Conservation (phyloP, 1,140 invertebrate species). For the Ooceraea biroi region DNA sequence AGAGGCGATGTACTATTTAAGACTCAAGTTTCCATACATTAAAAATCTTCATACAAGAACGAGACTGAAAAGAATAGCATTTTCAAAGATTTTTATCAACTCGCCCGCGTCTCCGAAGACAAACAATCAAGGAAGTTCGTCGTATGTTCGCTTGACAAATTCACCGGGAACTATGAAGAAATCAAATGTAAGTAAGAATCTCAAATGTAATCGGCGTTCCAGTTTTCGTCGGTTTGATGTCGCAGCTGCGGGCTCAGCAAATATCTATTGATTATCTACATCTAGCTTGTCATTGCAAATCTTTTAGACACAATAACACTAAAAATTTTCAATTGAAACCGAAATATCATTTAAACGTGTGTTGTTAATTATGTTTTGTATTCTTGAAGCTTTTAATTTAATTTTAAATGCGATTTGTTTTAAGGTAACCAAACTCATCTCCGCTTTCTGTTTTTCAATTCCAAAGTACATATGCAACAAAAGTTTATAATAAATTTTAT, state of each 20-base stretch:
- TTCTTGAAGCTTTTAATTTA: too few relatives aligned
- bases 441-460: too few relatives aligned
- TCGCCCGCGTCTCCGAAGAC: conserved; percentile 40
- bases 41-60: too few relatives aligned
- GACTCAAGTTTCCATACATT: too few relatives aligned
- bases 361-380: too few relatives aligned
- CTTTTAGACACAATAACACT: conserved; percentile 2
- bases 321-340: conserved; percentile 9
- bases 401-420: too few relatives aligned
- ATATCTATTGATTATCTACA: conserved; percentile 54
- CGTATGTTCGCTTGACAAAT: conserved; percentile 54
- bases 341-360: not conserved
- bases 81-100: conserved; percentile 18
- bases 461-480: too few relatives aligned
- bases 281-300: not conserved
- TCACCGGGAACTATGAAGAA: conserved; percentile 54
- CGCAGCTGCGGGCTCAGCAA: conserved; percentile 49
- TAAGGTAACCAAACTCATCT: too few relatives aligned
- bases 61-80: not conserved
- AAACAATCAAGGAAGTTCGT: conserved; percentile 63
- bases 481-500: too few relatives aligned
- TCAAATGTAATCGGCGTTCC: conserved; percentile 38
- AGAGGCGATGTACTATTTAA: too few relatives aligned
- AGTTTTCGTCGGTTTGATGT: conserved; percentile 65
- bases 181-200: conserved; percentile 64